Evolutionary conservation across 2,113 vertebrate genomes (phyloP).

Genomic region (Daboia siamensis): DNA sequence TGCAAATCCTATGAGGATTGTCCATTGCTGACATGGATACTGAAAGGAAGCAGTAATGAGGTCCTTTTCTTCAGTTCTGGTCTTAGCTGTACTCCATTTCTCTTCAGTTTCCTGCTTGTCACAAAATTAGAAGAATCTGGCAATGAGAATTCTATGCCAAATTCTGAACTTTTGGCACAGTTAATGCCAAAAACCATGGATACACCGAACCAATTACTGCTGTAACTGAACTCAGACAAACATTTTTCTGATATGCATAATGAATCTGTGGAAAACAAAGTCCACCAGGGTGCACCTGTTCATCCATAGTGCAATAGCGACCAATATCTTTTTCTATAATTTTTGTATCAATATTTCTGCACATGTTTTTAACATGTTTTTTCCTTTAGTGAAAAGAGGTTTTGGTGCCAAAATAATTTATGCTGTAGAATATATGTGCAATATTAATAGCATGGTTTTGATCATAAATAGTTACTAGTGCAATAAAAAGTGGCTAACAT

Average conservation of each 20-base stretch:
- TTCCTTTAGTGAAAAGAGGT: slow-evolving; percentile 64
- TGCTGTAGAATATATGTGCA: slow-evolving; percentile 58
- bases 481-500: slow-evolving; percentile 66
- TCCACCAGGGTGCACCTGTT: background rate
- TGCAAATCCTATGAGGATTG: background rate
- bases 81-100: background rate
- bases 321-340: slow-evolving; percentile 44
- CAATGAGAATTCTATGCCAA: background rate
- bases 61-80: background rate
- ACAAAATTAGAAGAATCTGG: background rate
- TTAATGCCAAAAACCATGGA: background rate
- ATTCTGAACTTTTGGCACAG: background rate
- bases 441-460: slow-evolving; percentile 58
- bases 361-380: slow-evolving; percentile 62
- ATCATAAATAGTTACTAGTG: slow-evolving; percentile 59
- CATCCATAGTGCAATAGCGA: slow-evolving; percentile 34
- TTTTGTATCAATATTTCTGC: slow-evolving; percentile 46
- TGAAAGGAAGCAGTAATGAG: background rate
- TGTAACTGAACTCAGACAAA: background rate
- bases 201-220: background rate
- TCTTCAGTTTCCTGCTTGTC: background rate
- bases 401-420: slow-evolving; percentile 52
- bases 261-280: background rate
- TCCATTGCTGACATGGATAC: background rate
- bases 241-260: background rate